Evolutionary conservation across 1,140 invertebrate species (phyloP).

Genomic region (Amyelois transitella): DNA sequence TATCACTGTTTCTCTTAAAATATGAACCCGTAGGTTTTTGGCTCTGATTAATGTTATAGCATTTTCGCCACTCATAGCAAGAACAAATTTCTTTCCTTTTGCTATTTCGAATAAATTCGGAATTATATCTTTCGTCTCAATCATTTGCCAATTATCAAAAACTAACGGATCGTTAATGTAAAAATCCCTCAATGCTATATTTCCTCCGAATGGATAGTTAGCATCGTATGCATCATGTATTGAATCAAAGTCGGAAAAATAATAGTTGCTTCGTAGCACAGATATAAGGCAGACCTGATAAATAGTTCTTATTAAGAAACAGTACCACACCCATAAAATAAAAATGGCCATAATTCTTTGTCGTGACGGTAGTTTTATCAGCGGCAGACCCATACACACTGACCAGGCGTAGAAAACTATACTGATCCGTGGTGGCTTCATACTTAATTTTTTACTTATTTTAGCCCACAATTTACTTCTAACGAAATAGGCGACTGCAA

Average conservation of each 20-base stretch:
- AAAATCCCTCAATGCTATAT: slow-evolving; percentile 44
- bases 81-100: slow-evolving; percentile 42
- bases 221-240: slow-evolving; percentile 41
- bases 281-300: slow-evolving; percentile 55
- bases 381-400: slow-evolving; percentile 47
- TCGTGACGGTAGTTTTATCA: slow-evolving; percentile 33
- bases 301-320: slow-evolving; percentile 50
- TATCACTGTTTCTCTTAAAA: slow-evolving; percentile 34
- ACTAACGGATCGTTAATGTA: slow-evolving; percentile 38
- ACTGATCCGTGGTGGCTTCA: slow-evolving; percentile 12
- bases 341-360: slow-evolving; percentile 24
- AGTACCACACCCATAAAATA: slow-evolving; percentile 50
- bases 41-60: slow-evolving; percentile 25
- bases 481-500: slow-evolving; percentile 26
- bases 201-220: slow-evolving; percentile 45
- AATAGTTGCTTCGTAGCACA: slow-evolving; percentile 40
- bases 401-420: slow-evolving; percentile 49
- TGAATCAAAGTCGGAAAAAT: slow-evolving; percentile 28
- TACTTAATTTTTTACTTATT: slow-evolving; percentile 5
- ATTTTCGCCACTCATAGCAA: slow-evolving; percentile 43
- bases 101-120: slow-evolving; percentile 28
- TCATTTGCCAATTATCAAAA: slow-evolving; percentile 37
- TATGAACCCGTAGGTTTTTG: slow-evolving; percentile 27
- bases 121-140: slow-evolving; percentile 31
- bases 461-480: slow-evolving; percentile 3